Evolutionary conservation across 2,797 vertebrate species (phyloP).

Genomic region (Linurgus olivaceus): DNA sequence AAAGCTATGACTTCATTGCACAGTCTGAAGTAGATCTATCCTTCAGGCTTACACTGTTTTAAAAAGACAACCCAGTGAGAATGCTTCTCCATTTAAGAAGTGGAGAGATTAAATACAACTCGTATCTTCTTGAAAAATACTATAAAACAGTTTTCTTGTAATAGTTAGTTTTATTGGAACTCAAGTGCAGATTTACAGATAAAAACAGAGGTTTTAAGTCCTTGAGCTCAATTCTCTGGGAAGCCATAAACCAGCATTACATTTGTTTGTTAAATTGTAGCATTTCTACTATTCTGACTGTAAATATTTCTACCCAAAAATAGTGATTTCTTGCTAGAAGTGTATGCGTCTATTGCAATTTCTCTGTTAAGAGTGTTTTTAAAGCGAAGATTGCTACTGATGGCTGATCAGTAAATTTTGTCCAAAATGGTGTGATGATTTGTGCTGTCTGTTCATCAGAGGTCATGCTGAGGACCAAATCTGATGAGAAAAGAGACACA

Average conservation of each 20-base stretch:
- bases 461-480: background rate
- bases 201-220: background rate
- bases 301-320: background rate
- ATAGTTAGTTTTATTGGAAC: background rate
- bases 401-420: background rate
- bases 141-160: background rate
- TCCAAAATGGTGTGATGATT: background rate
- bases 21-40: background rate
- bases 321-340: background rate
- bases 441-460: background rate
- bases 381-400: background rate
- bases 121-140: background rate
- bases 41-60: background rate
- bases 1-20: background rate
- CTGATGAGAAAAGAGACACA: background rate
- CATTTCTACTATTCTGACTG: background rate
- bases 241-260: background rate
- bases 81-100: background rate
- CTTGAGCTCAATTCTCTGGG: constrained; percentile 10
- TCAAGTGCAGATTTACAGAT: background rate
- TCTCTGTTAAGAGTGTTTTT: background rate
- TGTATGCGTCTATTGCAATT: background rate
- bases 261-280: constrained; percentile 25
- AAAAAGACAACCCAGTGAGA: background rate
- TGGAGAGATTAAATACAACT: background rate